phyloP scores from a whole-genome alignment of 2,113 vertebrate genomes.

The Ammospiza caudacuta region DNA sequence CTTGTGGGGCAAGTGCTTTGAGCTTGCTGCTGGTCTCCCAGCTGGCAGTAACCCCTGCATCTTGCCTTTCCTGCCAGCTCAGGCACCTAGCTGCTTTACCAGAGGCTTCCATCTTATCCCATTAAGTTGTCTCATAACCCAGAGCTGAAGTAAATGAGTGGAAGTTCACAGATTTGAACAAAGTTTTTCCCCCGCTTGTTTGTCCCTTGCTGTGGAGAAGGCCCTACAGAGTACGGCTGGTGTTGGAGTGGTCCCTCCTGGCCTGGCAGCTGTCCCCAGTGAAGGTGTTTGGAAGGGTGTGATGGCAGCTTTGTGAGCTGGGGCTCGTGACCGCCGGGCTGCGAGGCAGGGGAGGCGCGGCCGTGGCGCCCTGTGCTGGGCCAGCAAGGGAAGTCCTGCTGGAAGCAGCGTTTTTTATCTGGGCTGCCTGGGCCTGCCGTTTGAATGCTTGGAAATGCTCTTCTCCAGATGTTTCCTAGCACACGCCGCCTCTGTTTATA shows the following conservation, averaged over 20 bases:
- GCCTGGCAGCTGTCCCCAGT: background rate
- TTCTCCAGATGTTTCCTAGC: conserved; percentile 69
- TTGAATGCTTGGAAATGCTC: conserved; percentile 69
- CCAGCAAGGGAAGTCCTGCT: conserved; percentile 60
- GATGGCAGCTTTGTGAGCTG: background rate
- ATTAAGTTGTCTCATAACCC: background rate
- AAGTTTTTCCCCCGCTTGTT: background rate
- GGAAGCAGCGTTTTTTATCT: conserved; percentile 54
- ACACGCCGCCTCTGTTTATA: conserved; percentile 53
- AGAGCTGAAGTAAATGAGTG: background rate
- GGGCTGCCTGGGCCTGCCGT: background rate
- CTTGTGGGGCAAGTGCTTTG: background rate
- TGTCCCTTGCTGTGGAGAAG: background rate
- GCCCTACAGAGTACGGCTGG: background rate
- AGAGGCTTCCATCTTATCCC: background rate
- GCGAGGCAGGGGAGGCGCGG: background rate
- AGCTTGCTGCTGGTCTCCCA: background rate
- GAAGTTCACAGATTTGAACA: background rate
- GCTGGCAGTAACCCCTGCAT: background rate
- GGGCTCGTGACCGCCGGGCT: fast-evolving
- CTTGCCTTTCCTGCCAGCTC: background rate
- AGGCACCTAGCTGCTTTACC: background rate
- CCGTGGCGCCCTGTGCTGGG: background rate
- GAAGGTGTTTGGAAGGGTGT: background rate
- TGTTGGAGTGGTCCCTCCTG: background rate